Evolutionary conservation across 2,888 invertebrate genomes (phyloP), one percentile per base, ranked within the genome.

Genomic region (Ptilodon capucinus): DNA sequence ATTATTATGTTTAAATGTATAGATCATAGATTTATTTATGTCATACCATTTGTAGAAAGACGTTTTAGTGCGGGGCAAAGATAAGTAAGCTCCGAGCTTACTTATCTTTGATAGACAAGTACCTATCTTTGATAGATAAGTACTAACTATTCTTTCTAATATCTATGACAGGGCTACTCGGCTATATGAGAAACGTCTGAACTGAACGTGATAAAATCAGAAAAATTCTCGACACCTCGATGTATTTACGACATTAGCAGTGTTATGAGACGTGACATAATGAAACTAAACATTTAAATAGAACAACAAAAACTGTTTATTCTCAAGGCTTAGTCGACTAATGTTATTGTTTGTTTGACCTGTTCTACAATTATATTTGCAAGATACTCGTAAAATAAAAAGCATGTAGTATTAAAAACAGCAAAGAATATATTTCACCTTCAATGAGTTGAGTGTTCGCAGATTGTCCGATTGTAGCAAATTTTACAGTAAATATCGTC

Each of bases 221-320:
- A 36, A n/a, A 18, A 36, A 17, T 18, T 11, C 11, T 23, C 6
- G 8, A 23, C 7, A 23, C 23, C 9, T 18, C 36, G 36, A 9
- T 11, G 18, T 18, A 36, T 36, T 36, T 36, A 18, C 36, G 36
- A 39, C 39, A 39, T n/a, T 35, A 11, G 17, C 35, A 11, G 17
- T 39, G 39, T 41, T 36, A 36, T 32, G 39, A 44, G 44, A 42
- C 51, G 44, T 48, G 44, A 44, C 48, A 45, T 51, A 42, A 47
- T 36, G 36, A n/a, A 49, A 40, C 48, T 38, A 40, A 46, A 9
- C 17, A 36, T 18, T 36, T 18, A 14, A 36, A 36, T n/a, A 36
- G 2, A 21, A 39, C 4, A 8, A 18, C 7, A 35, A 35, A 19
- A n/a, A 19, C 19, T n/a, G 21, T 21, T 21, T 39, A 21, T 39